Base-by-base conservation (phyloP, 2,797 vertebrate species). In the Hippopotamyrus pictus region DNA sequence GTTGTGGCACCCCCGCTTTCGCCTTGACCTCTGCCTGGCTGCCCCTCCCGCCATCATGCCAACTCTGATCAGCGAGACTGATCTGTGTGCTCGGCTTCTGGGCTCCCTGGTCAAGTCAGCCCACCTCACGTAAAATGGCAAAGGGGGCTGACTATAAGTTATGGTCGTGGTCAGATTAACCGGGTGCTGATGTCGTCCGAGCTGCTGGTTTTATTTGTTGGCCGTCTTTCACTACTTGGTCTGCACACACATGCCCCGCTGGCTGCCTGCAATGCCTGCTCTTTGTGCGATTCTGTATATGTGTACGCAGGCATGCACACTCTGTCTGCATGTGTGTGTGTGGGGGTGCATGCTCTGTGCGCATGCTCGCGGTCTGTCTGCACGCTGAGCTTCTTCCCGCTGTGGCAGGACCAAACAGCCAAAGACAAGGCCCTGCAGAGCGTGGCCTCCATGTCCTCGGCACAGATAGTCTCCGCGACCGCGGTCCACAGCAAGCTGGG, bases 341-440 rank as follows among this genome's bases (percentile, higher is more conserved):
- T n/a, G 8, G 19, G 57, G 7, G 5, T 22, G 19, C 19, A 6
- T 22, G 54, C 54, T n/a, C 17, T 19, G 41, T 90, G 41, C 25
- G 76, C 0, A 50, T 87, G 25, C 37, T 14, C 17, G 44, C 33
- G 25, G 48, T 96, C 25, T 48, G 12, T 6, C 54, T 90, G 95
- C 94, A 93, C 93, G 94, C 93, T 89, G 83, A 76, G n/a, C 95
- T 94, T 93, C 96, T 95, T 95, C 93, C 94, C 90, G 91, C 19
- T 92, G 0, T 96, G 93, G 92, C 95, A 99, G 98, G 98, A 99
- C 97, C 98, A 99, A 95, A 98, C 95, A 86, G 97, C 97, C 90
- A 99, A 99, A 96, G 98, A 99, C 92, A 99, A 99, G 94, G 98
- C 98, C 90, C 95, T 99, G 92, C 98, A 99, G 94, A 98, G 98